Percentiles rank a stretch among this genome's conserved stretches.
These are phyloP conservation scores for Microctenopoma lineatum DNA, from an alignment of 2,797 vertebrate species.

Conservation along the genomic window DNA sequence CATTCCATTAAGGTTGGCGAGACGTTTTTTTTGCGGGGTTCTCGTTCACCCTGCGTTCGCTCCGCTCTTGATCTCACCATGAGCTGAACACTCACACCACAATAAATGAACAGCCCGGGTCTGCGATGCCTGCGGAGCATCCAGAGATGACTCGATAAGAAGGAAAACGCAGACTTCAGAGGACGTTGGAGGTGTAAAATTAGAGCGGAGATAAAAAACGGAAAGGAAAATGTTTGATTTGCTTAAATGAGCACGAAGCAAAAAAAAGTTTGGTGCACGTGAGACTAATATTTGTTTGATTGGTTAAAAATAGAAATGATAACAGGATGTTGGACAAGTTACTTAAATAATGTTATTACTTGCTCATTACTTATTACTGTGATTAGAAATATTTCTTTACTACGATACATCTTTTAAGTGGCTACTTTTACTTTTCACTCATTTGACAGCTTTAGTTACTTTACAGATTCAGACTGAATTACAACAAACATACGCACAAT, in stretches of 20 bases:
- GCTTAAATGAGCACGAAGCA: slow-evolving; percentile 27
- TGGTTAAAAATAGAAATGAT: neutral
- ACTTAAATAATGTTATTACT: neutral
- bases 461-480: no score
- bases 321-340: neutral
- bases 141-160: slow-evolving; percentile 67
- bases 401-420: no score
- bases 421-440: no score
- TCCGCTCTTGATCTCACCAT: slow-evolving; percentile 74
- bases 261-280: slow-evolving; percentile 10
- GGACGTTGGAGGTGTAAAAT: slow-evolving; percentile 54
- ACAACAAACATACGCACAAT: no score
- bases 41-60: slow-evolving; percentile 62
- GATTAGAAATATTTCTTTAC: no score
- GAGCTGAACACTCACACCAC: slow-evolving; percentile 56
- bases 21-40: slow-evolving; percentile 57
- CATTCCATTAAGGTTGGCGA: slow-evolving; percentile 74
- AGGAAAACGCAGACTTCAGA: slow-evolving; percentile 62
- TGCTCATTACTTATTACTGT: no score
- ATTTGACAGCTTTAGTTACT: no score
- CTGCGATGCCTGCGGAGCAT: slow-evolving; percentile 54
- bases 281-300: neutral
- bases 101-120: slow-evolving; percentile 67
- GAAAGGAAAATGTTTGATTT: slow-evolving; percentile 45
- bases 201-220: slow-evolving; percentile 49